Evolutionary conservation across 2,888 invertebrate species (phyloP).

Genomic region (Leucoptera coffeella): DNA sequence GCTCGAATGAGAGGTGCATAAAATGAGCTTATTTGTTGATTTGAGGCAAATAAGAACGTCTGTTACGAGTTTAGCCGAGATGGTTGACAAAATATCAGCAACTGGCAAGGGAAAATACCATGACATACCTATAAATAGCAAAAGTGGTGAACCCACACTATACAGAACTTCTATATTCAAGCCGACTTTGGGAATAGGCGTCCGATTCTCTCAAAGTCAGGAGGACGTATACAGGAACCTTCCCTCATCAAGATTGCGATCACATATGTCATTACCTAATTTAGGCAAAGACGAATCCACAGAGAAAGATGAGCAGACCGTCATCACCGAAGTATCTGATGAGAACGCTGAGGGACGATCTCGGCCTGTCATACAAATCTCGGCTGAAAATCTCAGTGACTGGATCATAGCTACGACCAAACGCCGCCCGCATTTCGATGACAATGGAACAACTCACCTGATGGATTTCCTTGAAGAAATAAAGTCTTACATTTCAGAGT

Average conservation of each 20-base stretch:
- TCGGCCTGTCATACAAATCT: constrained; percentile 18
- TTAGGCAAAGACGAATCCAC: constrained; percentile 27
- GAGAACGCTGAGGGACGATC: constrained; percentile 15
- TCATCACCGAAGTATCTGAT: constrained; percentile 34
- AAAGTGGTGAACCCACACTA: constrained; percentile 17
- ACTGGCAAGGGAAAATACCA: constrained; percentile 18
- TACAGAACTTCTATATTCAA: constrained; percentile 30
- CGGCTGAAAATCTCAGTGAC: constrained; percentile 29
- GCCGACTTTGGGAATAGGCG: constrained; percentile 36
- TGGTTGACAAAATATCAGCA: constrained; percentile 42
- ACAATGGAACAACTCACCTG: constrained; percentile 32
- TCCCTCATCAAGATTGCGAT: constrained; percentile 38
- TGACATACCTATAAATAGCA: constrained; percentile 15
- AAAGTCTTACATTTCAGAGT: constrained; percentile 33
- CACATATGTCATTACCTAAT: constrained; percentile 44
- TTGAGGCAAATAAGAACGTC: constrained; percentile 43
- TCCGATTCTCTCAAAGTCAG: constrained; percentile 40
- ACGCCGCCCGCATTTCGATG: constrained; percentile 38
- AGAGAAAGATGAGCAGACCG: constrained; percentile 17
- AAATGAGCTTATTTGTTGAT: constrained; percentile 48
- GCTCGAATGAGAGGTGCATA: too few species aligned
- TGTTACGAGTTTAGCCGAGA: constrained; percentile 39
- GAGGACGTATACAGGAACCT: constrained; percentile 36
- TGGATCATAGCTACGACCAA: constrained; percentile 35
- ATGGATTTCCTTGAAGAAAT: constrained; percentile 41